Conservation (phyloP, 2,888 invertebrate species). For the Cantharis rustica region DNA sequence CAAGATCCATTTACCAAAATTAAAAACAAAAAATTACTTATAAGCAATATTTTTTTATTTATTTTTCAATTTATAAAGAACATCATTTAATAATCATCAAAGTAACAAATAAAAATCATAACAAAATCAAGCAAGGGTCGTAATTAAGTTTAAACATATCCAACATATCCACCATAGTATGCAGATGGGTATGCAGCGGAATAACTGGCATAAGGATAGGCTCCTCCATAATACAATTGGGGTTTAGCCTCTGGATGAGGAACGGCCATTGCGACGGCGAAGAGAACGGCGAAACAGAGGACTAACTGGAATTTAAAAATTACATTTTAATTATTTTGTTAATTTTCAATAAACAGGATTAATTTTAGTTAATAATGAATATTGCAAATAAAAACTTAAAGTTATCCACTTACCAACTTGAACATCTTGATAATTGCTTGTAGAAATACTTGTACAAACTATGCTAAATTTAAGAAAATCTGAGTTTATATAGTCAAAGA, state of each 20-base stretch:
- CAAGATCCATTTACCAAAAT: neutral
- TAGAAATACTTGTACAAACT: constrained; percentile 9
- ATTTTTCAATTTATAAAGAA: neutral
- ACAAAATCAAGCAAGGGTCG: neutral
- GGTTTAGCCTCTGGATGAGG: constrained; percentile 54
- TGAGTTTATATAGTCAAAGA: constrained; percentile 9
- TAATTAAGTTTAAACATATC: neutral
- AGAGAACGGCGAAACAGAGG: constrained; percentile 54
- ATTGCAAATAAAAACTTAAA: neutral
- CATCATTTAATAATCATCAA: neutral
- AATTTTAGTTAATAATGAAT: too few species aligned
- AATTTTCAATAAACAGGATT: too few species aligned
- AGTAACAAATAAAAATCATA: neutral
- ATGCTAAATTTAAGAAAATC: neutral
- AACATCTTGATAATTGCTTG: constrained; percentile 17
- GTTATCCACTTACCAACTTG: constrained; percentile 16
- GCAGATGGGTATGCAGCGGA: neutral
- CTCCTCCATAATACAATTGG: constrained; percentile 43
- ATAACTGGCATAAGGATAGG: constrained; percentile 36
- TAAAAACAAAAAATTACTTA: neutral
- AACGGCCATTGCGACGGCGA: constrained; percentile 61
- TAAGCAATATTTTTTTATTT: neutral
- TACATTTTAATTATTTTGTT: neutral
- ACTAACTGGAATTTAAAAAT: constrained; percentile 51
- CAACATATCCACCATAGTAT: neutral